Evolutionary conservation across 2,113 vertebrate species (phyloP), one percentile per base, ranked within the genome.

Genomic region (Piaya cayana): DNA sequence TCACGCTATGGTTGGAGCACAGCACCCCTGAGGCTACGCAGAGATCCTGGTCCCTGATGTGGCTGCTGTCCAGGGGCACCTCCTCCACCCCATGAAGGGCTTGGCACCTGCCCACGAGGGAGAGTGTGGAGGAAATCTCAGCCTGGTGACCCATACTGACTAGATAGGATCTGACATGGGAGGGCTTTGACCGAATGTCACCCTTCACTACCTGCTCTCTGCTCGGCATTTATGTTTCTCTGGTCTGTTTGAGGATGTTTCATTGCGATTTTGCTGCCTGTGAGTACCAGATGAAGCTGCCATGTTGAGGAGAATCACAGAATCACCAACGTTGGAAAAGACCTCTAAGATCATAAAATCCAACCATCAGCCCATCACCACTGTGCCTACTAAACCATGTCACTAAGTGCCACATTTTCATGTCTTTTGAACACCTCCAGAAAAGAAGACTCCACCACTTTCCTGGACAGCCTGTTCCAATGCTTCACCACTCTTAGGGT

Each of bases 251-350:
- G 3, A 64, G 30, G 29, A 21, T 21, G 11, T 1, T 7, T 19
- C n/a, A 29, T 15, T 47, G 59, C 2, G 5, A 36, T 26, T 29
- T 14, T 52, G 67, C 21, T 69, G 43, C 23, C 49, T 8, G 6
- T 0, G 0, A 47, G 29, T 50, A 52, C 65, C 55, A 65, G 2
- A 43, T 0, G 1, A 74, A 78, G 45, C 16, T 12, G 17, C 26
- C 19, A 10, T 2, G 18, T 20, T 27, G 42, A 60, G 11, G 20
- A 83, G 59, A 47, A 47, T 47, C 45, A 47, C 19, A 47, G 45
- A 47, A 47, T 47, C 18, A 47, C 19, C 17, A 47, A 19, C 8
- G 45, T 47, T 47, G 45, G 45, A 47, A 20, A 47, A 47, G 45
- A 47, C 17, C 45, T 47, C 17, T 47, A 47, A 47, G 45, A 47